phyloP scores from a whole-genome alignment of 2,888 invertebrate species.

The Troides helena region DNA sequence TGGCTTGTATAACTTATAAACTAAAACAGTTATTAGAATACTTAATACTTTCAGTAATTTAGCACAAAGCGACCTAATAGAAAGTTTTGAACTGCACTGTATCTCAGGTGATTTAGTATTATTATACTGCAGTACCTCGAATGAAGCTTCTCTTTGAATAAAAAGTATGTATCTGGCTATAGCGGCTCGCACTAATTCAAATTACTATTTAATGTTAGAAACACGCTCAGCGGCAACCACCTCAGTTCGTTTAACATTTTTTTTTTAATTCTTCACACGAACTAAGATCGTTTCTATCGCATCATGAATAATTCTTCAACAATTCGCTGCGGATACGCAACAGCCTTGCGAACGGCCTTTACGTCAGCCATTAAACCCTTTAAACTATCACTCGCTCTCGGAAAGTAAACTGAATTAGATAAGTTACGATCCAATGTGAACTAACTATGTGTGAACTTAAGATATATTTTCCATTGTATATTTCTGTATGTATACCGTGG shows the following conservation, averaged over 20 bases:
- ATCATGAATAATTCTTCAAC: constrained; percentile 24
- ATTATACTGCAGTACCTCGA: no score
- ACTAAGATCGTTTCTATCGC: constrained; percentile 21
- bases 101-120: no score
- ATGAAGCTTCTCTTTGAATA: no score
- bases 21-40: no score
- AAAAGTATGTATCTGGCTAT: no score
- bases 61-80: no score
- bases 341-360: constrained; percentile 62
- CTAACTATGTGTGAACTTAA: not conserved
- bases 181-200: no score
- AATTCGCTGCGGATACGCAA: constrained; percentile 34
- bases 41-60: no score
- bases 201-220: no score
- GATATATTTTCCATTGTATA: constrained; percentile 18
- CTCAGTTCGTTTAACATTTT: not conserved
- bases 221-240: no score
- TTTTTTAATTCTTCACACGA: constrained; percentile 9
- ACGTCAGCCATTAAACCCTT: constrained; percentile 49
- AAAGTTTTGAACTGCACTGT: no score
- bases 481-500: not conserved
- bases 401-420: constrained; percentile 25
- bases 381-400: constrained; percentile 50
- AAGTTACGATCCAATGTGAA: constrained; percentile 5
- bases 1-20: no score